Evolutionary conservation across 2,888 invertebrate genomes (phyloP).

Genomic region (Epsilonema sp.): DNA sequence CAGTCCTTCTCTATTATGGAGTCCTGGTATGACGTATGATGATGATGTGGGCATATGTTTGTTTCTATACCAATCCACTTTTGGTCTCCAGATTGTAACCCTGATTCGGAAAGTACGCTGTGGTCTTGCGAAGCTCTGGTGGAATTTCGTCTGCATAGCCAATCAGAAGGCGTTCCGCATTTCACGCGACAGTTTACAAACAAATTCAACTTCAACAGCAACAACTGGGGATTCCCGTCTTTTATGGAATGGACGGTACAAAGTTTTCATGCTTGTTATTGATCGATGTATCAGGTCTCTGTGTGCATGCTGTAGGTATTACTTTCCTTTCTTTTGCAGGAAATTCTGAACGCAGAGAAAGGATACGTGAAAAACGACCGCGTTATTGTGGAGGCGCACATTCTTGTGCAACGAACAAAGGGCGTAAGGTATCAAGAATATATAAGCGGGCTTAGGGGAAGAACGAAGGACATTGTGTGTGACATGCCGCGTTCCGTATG

Average conservation of each 20-base stretch:
- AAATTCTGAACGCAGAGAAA: slow-evolving; percentile 5
- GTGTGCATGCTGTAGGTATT: neutral
- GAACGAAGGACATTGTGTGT: too few species aligned
- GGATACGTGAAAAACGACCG: slow-evolving; percentile 19
- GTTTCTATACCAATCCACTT: too few species aligned
- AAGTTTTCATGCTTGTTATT: neutral
- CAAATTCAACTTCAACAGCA: slow-evolving; percentile 24
- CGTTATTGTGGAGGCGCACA: slow-evolving; percentile 20
- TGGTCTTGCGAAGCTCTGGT: slow-evolving; percentile 24
- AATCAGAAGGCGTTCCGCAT: slow-evolving; percentile 1
- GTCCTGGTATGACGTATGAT: too few species aligned
- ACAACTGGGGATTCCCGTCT: slow-evolving; percentile 27
- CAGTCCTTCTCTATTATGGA: too few species aligned
- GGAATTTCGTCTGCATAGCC: slow-evolving; percentile 12
- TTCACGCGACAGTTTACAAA: slow-evolving; percentile 18
- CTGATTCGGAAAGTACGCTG: slow-evolving; percentile 21
- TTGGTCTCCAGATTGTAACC: slow-evolving; percentile 28
- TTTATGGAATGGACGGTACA: slow-evolving; percentile 21
- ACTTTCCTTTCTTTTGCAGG: too few species aligned
- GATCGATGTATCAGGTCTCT: neutral
- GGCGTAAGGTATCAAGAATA: slow-evolving; percentile 19
- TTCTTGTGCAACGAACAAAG: slow-evolving; percentile 19
- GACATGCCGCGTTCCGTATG: too few species aligned
- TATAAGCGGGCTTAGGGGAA: too few species aligned
- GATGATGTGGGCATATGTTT: too few species aligned